Evolutionary conservation across 2,888 invertebrate genomes (phyloP), one percentile per base, ranked within the genome.

Genomic region (Eupithecia subfuscata): DNA sequence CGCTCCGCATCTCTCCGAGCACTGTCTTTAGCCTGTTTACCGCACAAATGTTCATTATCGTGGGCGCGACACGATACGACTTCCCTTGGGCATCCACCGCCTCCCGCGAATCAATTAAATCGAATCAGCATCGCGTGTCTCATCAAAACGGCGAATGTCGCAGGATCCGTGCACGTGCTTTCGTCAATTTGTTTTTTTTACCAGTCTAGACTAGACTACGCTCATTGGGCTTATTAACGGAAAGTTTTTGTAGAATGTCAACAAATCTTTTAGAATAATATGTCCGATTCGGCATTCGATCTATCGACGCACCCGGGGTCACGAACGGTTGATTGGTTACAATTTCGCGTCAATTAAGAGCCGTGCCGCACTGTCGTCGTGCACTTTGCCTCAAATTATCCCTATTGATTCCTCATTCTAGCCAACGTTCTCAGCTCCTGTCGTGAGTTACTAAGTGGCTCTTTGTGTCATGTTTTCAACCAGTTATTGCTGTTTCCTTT

Each of bases 331-430:
- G 91, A 93, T 93, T 93, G 93, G 87, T 89, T 89, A 89, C 93
- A 92, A 93, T 93, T 93, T 92, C 88, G 91, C 91, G 91, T 92
- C 93, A 92, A 92, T 93, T 93, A 92, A 88, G 85, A 83, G 81
- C 81, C 82, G 79, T 82, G 81, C 75, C 70, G 86, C 86, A 84
- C 84, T 84, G 87, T 84, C 87, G 83, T 86, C 84, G 86, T 86
- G 86, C 85, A 86, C 86, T 89, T 85, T 86, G 86, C 82, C 84
- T 88, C 88, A 90, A 91, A 92, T 14, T 90, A 91, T 92, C 88
- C 89, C 90, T 88, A 93, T 93, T 93, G 93, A 91, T 90, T 91
- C 90, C 91, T 91, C 90, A 91, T 93, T 93, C 90, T 77, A 84
- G 76, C 76, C 82, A 82, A 84, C 83, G 83, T 81, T 80, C 79